These are phyloP conservation scores for Chionoecetes opilio DNA, from an alignment of 1,140 invertebrate genomes.

Conservation along the genomic window DNA sequence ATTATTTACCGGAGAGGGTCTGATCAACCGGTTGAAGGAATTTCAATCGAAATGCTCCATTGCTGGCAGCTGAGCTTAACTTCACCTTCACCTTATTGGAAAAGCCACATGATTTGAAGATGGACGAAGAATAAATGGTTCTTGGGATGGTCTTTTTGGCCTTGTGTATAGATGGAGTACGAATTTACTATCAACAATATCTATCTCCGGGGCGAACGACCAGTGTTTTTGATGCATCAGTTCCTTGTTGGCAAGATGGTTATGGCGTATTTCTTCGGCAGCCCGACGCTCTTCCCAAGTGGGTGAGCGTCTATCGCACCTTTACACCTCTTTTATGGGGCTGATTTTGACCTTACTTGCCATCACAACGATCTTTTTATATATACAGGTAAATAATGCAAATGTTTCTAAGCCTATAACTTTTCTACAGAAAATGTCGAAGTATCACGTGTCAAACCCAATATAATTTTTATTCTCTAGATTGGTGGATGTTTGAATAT, in stretches of 20 bases:
- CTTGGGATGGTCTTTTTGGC: conserved; percentile 30
- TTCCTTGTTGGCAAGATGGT: neutral
- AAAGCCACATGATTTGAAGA: neutral
- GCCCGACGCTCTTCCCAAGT: neutral
- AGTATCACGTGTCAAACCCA: too few species aligned
- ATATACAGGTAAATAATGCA: neutral
- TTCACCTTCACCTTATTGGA: neutral
- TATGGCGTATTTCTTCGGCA: neutral
- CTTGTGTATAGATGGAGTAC: neutral
- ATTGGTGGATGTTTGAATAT: too few species aligned
- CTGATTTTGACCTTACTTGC: neutral
- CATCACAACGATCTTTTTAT: neutral
- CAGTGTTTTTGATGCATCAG: neutral
- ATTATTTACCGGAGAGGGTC: neutral
- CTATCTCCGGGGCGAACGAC: neutral
- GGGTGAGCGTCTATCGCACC: neutral
- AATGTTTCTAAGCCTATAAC: too few species aligned
- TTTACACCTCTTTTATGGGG: neutral
- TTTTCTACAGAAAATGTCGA: too few species aligned
- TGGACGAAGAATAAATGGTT: conserved; percentile 1
- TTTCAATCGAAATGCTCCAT: neutral
- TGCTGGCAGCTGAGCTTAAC: neutral
- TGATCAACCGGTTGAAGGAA: neutral
- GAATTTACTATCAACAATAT: neutral
- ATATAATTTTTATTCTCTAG: too few species aligned